Evolutionary conservation across 2,113 vertebrate genomes (phyloP), one percentile per base, ranked within the genome.

Genomic region (Ovis canadensis): DNA sequence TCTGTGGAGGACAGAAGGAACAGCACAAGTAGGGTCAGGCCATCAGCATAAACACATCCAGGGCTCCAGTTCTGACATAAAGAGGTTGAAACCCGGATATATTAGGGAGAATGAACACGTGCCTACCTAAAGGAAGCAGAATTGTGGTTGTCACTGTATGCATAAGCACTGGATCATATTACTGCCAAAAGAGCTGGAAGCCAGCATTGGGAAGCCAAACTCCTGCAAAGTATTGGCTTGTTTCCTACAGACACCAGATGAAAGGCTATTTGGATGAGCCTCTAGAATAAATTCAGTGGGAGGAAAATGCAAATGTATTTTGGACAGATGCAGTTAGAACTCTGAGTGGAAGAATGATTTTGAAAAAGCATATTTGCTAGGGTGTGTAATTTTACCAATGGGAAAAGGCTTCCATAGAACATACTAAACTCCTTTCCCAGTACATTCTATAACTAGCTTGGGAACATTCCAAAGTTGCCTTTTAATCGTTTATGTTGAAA

Each of bases 281-380:
- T 91, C 29, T 14, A 80, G 88, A 92, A 82, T 59, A 96, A 93
- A 96, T 59, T 91, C 78, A 97, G 33, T 50, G 57, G 17, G 33
- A 91, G 13, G 29, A 81, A 88, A 96, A 81, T 64, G 57, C 48
- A 95, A 91, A 94, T 89, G 2, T 11, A 27, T 55, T 81, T 91
- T 93, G 55, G 50, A 92, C n/a, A 92, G 80, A 87, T 86, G 60
- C 45, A 45, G 71, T 67, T 90, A 67, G 67, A 95, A 90, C 19
- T 82, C 89, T 87, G 33, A 86, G 23, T 23, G 43, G 54, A n/a
- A 77, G 33, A 64, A 57, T 85, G 40, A 36, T 80, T 95, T 93
- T 45, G 45, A 52, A 59, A 74, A 85, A 81, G 29, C 25, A 2
- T 89, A 62, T 85, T 62, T 95, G 43, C 36, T 62, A n/a, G 40